Conservation (phyloP, 2,113 vertebrate species). For the Anoplopoma fimbria region DNA sequence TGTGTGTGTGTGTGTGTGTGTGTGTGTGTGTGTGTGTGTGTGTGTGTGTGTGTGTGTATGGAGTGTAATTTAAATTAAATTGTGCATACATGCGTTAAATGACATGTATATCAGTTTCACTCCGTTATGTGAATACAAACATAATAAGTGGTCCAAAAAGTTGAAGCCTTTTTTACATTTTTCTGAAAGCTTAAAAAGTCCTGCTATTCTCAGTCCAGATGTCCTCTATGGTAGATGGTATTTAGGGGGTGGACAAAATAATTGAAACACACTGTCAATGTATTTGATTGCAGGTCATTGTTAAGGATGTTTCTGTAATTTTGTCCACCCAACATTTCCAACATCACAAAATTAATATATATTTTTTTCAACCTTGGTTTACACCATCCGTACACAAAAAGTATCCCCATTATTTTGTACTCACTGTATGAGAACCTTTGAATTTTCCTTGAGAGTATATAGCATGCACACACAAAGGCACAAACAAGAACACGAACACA, state of each 20-base stretch:
- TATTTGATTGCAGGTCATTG: not conserved
- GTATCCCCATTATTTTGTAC: not conserved
- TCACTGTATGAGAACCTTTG: not conserved
- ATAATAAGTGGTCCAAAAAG: not conserved
- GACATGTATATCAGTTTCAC: not conserved
- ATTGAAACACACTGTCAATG: not conserved
- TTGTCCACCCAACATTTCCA: not conserved
- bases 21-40: not conserved
- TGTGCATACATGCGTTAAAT: not conserved
- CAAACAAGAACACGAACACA: not conserved
- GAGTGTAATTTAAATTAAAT: conserved; percentile 1
- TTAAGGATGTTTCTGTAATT: conserved; percentile 4
- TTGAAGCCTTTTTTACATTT: not conserved
- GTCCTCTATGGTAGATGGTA: too few species aligned
- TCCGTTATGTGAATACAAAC: not conserved
- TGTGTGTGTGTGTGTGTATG: not conserved
- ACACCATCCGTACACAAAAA: not conserved
- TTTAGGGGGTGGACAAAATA: conserved; percentile 1
- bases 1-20: not conserved
- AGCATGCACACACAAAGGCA: not conserved
- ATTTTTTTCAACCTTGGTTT: not conserved
- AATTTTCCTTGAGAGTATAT: not conserved
- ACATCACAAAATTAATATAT: too few species aligned
- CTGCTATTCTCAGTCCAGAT: too few species aligned
- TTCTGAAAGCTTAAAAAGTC: not conserved